Evolutionary conservation across 2,888 invertebrate genomes (phyloP).

Genomic region (Syrista parreyssii): DNA sequence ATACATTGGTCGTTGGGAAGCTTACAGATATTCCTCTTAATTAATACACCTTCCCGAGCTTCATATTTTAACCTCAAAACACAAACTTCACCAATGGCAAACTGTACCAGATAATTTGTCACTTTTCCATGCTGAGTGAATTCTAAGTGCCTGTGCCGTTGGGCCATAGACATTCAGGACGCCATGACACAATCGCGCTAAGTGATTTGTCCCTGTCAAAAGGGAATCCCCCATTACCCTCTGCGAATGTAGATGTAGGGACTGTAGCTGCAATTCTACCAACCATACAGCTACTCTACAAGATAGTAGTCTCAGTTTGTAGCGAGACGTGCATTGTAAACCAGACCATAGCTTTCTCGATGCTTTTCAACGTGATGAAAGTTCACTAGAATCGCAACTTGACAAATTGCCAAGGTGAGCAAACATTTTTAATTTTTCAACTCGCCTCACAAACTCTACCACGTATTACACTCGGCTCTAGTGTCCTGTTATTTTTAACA

Average conservation of each 20-base stretch:
- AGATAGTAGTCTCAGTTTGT: background rate
- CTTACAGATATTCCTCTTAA: background rate
- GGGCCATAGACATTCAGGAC: conserved; percentile 7
- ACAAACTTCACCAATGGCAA: conserved; percentile 24
- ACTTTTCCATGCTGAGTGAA: conserved; percentile 27
- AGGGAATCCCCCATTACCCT: conserved; percentile 38
- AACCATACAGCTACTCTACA: background rate
- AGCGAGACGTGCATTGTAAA: background rate
- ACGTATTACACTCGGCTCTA: background rate
- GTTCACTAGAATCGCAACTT: background rate
- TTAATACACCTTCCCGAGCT: background rate
- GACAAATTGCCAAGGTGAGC: background rate
- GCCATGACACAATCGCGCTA: conserved; percentile 36
- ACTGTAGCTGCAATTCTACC: background rate
- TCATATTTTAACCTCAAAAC: conserved; percentile 35
- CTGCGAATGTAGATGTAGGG: conserved; percentile 36
- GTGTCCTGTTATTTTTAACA: background rate
- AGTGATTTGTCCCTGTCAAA: conserved; percentile 61
- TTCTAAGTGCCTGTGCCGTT: conserved; percentile 31
- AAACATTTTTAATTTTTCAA: background rate
- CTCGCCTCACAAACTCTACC: background rate
- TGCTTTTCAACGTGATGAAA: background rate
- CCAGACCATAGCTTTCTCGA: background rate
- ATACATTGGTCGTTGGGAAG: background rate
- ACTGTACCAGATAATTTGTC: conserved; percentile 49